Conservation (phyloP, 1,140 invertebrate genomes). For the Drosophila guanche region DNA sequence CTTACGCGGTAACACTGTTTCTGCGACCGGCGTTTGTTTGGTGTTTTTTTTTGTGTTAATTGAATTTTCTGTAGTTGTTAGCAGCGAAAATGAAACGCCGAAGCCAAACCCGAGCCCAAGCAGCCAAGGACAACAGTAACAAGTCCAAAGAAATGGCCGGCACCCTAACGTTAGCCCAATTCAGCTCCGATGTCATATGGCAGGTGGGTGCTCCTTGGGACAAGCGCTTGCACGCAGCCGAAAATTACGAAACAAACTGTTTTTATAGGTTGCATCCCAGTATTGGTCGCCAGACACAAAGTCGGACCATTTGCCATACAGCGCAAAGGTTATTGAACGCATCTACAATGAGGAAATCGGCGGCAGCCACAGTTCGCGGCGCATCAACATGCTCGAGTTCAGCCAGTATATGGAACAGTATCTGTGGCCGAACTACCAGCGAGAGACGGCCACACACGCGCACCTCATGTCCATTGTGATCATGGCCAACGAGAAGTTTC, state of each 20-base stretch:
- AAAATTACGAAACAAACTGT: neutral
- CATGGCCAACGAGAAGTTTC: constrained; percentile 99
- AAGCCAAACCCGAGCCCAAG: constrained; percentile 51
- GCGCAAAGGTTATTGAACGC: constrained; percentile 90
- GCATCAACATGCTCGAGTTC: constrained; percentile 98
- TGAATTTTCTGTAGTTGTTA: constrained; percentile 7
- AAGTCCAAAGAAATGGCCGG: constrained; percentile 44
- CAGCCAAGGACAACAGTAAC: constrained; percentile 14
- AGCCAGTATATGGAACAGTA: constrained; percentile 99
- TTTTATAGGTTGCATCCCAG: constrained; percentile 90
- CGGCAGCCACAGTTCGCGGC: constrained; percentile 89
- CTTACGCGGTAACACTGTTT: constrained; percentile 11
- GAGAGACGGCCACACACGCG: constrained; percentile 87
- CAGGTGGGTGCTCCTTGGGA: constrained; percentile 57
- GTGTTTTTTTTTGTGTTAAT: constrained; percentile 26
- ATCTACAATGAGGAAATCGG: constrained; percentile 93
- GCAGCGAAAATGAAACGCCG: constrained; percentile 54
- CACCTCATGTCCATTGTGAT: constrained; percentile 98
- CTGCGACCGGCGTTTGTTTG: constrained; percentile 63
- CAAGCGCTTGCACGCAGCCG: constrained; percentile 29
- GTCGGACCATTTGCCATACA: constrained; percentile 87
- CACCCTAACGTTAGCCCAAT: constrained; percentile 91
- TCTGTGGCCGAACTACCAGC: constrained; percentile 97
- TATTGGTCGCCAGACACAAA: constrained; percentile 94
- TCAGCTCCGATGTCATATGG: constrained; percentile 86